Evolutionary conservation across 2,113 vertebrate genomes (phyloP), one percentile per base, ranked within the genome.

Genomic region (Anarrhichthys ocellatus): DNA sequence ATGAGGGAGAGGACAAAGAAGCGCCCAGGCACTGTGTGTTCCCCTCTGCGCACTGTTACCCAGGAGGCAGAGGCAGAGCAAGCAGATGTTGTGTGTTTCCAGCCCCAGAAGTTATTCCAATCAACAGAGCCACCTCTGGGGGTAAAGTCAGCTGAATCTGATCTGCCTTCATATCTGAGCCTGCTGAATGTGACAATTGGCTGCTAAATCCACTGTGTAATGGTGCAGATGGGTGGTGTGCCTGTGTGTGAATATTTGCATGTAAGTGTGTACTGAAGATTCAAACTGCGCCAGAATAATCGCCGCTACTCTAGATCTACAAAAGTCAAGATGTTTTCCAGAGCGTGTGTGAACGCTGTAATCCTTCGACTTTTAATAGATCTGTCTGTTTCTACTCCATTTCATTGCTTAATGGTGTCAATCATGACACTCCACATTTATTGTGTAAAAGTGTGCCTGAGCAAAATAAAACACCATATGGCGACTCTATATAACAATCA

Each of bases 131-230:
- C 88, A 85, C 88, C 91, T 86, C 78, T 42, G 46, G 82, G 74
- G 88, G 82, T 86, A 70, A 62, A 83, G 77, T 83, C 80, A 80
- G 87, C 88, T 68, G 73, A 87, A 84, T 85, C 85, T 14, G 80
- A 91, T 91, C 85, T 62, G 81, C 86, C 74, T 87, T 88, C 82
- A 83, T 86, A 91, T 87, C 78, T 59, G 76, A 83, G 50, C 38
- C 68, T 14, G 52, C 58, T 74, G 61, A 83, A 87, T 62, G 78
- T 88, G 87, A 89, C 87, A 90, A 86, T 75, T 86, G 79, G 73
- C 78, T 90, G 86, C 78, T 88, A 78, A 91, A 85, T 87, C 82
- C 86, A 72, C 67, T 88, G 87, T 92, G 91, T 89, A 92, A 91
- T 84, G 77, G 77, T 75, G 83, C 87, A 88, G 83, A 86, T 82